Conservation (phyloP, 2,113 vertebrate genomes). For the Propithecus coquereli region DNA sequence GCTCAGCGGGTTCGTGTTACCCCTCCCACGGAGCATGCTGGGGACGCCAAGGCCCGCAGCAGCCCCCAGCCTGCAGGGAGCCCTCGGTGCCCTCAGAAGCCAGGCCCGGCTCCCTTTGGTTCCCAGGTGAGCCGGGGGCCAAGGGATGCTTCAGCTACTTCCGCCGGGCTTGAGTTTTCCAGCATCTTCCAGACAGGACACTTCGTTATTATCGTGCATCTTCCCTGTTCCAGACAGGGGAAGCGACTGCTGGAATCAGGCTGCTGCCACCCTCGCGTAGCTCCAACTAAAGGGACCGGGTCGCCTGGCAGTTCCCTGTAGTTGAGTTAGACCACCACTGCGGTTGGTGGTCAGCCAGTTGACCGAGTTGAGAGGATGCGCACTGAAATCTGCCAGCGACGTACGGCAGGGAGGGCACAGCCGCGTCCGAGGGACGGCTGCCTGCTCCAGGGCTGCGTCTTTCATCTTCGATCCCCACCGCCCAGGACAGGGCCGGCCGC, state of each 20-base stretch:
- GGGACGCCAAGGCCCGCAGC: not conserved
- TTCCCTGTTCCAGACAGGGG: not conserved
- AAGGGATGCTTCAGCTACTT: not conserved
- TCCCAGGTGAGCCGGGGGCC: too few relatives aligned
- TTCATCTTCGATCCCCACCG: rapidly evolving
- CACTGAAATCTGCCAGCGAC: rapidly evolving
- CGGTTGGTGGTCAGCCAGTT: not conserved
- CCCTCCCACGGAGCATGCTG: not conserved
- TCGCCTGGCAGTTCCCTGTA: rapidly evolving
- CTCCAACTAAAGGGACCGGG: not conserved
- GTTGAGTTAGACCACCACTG: rapidly evolving
- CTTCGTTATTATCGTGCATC: not conserved
- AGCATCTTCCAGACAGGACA: not conserved
- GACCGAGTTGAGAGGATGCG: rapidly evolving
- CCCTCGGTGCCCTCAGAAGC: rapidly evolving
- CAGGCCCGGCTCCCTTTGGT: not conserved
- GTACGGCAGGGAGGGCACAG: too few relatives aligned
- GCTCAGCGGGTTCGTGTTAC: rapidly evolving
- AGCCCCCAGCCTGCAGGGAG: not conserved
- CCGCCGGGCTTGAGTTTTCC: not conserved
- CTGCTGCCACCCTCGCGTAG: not conserved
- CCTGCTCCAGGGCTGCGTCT: rapidly evolving
- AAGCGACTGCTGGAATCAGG: not conserved
- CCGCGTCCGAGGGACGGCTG: rapidly evolving
- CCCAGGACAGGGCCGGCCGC: not conserved